Percentiles rank a stretch among this genome's conserved stretches.
Conservation (phyloP, 2,797 vertebrate genomes). For the Pseudochromis fuscus region DNA sequence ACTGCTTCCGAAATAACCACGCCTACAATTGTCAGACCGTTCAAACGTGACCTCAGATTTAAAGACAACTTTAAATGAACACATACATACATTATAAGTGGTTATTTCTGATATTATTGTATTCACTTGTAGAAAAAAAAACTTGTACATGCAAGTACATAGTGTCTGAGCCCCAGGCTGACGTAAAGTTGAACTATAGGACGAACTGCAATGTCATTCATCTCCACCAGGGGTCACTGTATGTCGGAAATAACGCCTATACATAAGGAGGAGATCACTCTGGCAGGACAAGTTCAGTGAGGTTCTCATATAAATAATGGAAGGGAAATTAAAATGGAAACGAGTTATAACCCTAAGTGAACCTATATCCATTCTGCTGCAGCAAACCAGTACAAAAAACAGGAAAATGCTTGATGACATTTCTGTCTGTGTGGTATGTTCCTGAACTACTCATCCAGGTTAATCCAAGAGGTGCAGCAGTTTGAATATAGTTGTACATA, state of each 20-base stretch:
- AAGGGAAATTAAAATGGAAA: neutral
- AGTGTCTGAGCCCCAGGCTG: neutral
- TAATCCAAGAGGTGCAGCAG: too few relatives aligned
- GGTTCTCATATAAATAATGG: neutral
- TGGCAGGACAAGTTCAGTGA: neutral
- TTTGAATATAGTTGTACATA: too few relatives aligned
- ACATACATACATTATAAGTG: neutral
- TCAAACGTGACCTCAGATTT: neutral
- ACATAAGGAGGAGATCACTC: neutral
- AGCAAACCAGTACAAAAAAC: neutral
- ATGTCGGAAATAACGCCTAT: neutral
- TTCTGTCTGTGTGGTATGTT: too few relatives aligned
- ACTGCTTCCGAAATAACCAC: slow-evolving; percentile 26
- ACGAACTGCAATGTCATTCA: neutral
- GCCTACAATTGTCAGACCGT: slow-evolving; percentile 17
- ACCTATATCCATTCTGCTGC: neutral
- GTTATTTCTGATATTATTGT: neutral
- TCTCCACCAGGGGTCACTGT: slow-evolving; percentile 48
- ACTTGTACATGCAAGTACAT: neutral
- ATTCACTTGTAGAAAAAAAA: neutral
- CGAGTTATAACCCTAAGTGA: too few relatives aligned
- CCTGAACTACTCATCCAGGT: too few relatives aligned
- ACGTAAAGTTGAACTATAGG: slow-evolving; percentile 6
- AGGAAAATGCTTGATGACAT: too few relatives aligned
- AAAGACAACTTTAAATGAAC: neutral